A percentile compares a stretch with the other conserved stretches of the same genome.
Evolutionary conservation across 2,113 vertebrate species (phyloP).

Genomic region (Xyliphius kryptos): DNA sequence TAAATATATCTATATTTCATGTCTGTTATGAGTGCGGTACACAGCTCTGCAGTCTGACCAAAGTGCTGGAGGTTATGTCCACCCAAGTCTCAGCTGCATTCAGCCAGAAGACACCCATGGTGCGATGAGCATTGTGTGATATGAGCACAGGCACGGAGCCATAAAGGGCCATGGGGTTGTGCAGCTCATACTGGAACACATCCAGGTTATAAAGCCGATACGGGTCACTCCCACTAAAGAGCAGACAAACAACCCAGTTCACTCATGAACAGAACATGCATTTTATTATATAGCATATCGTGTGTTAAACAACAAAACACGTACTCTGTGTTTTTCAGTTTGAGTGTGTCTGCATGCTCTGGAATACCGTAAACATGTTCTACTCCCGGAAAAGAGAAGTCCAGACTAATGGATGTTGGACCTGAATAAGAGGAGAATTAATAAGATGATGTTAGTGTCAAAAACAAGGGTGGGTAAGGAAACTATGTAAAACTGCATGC

Average conservation of each 20-base stretch:
- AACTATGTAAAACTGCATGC: too few relatives aligned
- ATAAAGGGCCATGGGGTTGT: conserved; percentile 87
- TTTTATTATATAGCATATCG: too few relatives aligned
- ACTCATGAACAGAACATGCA: background rate
- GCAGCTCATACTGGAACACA: conserved; percentile 90
- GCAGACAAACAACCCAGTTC: conserved; percentile 21
- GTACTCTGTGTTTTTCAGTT: conserved; percentile 84
- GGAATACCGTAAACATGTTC: conserved; percentile 92
- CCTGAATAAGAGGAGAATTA: conserved; percentile 57
- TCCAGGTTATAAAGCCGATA: conserved; percentile 90
- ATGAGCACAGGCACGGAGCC: conserved; percentile 82
- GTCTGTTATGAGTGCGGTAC: too few relatives aligned
- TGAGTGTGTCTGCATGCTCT: conserved; percentile 79
- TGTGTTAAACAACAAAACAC: conserved; percentile 40
- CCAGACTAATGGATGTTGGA: conserved; percentile 79
- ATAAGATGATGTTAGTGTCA: background rate
- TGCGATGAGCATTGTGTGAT: conserved; percentile 72
- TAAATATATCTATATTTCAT: too few relatives aligned
- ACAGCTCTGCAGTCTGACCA: too few relatives aligned
- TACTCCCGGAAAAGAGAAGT: conserved; percentile 84
- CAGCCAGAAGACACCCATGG: conserved; percentile 86
- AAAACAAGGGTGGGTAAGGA: too few relatives aligned
- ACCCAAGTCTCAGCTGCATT: conserved; percentile 95
- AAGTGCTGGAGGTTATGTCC: conserved; percentile 84
- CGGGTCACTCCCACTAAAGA: conserved; percentile 78